Evolutionary conservation across 2,888 invertebrate species (phyloP).

Genomic region (Ypsolopha scabrella): DNA sequence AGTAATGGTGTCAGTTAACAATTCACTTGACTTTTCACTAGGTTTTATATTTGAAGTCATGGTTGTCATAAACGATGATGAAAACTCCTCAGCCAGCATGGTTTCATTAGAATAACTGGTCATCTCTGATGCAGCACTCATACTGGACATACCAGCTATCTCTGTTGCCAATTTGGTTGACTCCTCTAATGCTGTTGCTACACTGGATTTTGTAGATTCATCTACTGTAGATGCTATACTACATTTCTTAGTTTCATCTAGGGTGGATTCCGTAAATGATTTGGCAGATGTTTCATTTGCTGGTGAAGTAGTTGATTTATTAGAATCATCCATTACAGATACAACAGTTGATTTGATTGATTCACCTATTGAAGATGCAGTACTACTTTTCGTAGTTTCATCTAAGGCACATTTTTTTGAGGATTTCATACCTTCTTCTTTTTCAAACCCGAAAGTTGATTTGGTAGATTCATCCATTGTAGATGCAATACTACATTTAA

Average conservation of each 20-base stretch:
- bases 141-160: neutral
- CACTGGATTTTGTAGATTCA: neutral
- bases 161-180: neutral
- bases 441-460: no score
- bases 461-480: neutral
- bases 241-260: neutral
- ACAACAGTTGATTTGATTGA: no score
- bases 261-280: no score
- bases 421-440: no score
- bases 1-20: conserved; percentile 22
- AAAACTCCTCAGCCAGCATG: conserved; percentile 4
- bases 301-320: no score
- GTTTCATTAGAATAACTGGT: conserved; percentile 3
- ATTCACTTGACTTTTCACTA: conserved; percentile 21
- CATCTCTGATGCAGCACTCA: conserved; percentile 2
- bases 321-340: no score
- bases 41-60: conserved; percentile 20
- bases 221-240: neutral
- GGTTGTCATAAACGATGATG: conserved; percentile 13
- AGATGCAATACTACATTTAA: neutral
- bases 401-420: no score
- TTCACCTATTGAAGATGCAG: no score
- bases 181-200: neutral
- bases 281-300: no score
- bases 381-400: no score